Conservation (phyloP, 1,140 invertebrate species). For the Penaeus indicus region DNA sequence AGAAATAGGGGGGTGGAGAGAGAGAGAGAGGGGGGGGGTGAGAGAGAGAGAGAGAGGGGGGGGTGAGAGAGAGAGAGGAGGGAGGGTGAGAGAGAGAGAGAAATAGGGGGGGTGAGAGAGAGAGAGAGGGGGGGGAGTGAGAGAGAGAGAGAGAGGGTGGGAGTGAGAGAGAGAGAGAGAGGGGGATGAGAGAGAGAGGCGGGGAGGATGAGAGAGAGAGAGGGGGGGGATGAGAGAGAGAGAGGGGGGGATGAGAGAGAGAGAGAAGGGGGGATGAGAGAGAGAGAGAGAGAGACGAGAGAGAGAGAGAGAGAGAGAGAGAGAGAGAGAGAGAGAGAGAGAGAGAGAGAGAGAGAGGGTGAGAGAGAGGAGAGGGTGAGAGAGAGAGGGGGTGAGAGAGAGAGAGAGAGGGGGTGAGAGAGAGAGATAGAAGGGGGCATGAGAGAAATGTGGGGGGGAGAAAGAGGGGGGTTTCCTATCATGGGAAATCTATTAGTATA, state of each 20-base stretch:
- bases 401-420: neutral
- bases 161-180: too few relatives aligned
- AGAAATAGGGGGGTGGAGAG: neutral
- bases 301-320: constrained; percentile 5
- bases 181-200: neutral
- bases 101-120: too few relatives aligned
- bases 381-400: neutral
- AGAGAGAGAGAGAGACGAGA: neutral
- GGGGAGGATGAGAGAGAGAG: neutral
- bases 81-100: constrained; percentile 24
- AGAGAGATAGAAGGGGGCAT: neutral
- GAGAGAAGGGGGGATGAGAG: neutral
- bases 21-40: neutral
- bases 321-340: constrained; percentile 20
- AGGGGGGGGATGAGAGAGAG: neutral
- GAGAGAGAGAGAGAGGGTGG: too few relatives aligned
- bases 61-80: neutral
- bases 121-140: too few relatives aligned
- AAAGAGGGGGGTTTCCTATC: too few relatives aligned
- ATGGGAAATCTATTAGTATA: too few relatives aligned
- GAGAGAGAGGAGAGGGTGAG: neutral
- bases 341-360: neutral
- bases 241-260: neutral
- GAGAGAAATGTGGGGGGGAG: neutral
- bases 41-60: constrained; percentile 1